Evolutionary conservation across 2,888 invertebrate genomes (phyloP), one percentile per base, ranked within the genome.

Genomic region (Papilio elwesi): DNA sequence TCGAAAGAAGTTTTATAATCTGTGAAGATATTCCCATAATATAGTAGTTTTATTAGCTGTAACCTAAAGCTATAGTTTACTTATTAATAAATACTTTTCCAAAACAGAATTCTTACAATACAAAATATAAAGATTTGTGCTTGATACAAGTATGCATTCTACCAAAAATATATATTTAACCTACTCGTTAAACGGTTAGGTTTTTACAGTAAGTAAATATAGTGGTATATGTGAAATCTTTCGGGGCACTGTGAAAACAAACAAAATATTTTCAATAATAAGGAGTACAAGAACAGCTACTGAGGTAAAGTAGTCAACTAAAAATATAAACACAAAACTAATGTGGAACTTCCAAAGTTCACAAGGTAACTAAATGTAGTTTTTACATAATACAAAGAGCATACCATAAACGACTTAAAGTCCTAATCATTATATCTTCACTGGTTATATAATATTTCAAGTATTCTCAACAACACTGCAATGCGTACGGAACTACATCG

Each of bases 361-460:
- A 84, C 81, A 85, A 90, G 93, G 93, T 93, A 93, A 93, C 92
- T 93, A 92, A 91, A 91, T 82, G 83, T 90, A 91, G 87, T 86
- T 80, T 80, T 78, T 81, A 83, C 87, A 89, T 82, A 85, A 86
- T 86, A 87, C 80, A 83, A 87, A 87, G 86, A 87, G 87, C 83
- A 84, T 85, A 86, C 85, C 85, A 83, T 86, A 82, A 84, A 83
- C 82, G 93, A 92, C 92, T 93, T 91, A 91, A 83, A 92, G 92
- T 91, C 93, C 88, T 90, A 90, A 83, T 80, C 87, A 84, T 83
- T 81, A 85, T 84, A 82, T 83, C 77, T 87, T 85, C 92, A 92
- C 92, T 92, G 92, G 92, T n/a, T 90, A 86, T 87, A 87, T 86
- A 57, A 69, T 72, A 85, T 78, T 81, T 83, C 85, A 81, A 82